phyloP scores from a whole-genome alignment of 2,888 invertebrate genomes.

The Agrypnus murinus region DNA sequence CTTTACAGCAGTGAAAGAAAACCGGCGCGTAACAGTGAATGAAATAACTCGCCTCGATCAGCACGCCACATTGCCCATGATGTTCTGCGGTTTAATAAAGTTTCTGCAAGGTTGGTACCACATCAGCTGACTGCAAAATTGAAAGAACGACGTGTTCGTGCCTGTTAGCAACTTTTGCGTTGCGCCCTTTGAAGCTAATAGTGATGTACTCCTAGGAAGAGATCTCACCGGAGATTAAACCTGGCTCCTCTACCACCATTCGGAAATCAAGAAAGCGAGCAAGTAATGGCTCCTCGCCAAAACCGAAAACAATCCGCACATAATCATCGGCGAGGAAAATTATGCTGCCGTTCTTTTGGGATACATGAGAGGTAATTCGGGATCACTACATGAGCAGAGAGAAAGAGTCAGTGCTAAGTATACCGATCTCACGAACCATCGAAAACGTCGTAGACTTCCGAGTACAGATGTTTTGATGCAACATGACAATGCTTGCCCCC shows the following conservation, averaged over 20 bases:
- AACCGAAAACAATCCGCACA: slow-evolving; percentile 7
- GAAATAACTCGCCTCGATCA: too few relatives aligned
- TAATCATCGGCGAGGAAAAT: not conserved
- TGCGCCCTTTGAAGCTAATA: not conserved
- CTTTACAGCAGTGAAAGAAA: too few relatives aligned
- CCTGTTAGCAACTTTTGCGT: not conserved
- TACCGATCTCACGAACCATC: too few relatives aligned
- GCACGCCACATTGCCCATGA: slow-evolving; percentile 2
- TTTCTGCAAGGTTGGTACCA: slow-evolving; percentile 6
- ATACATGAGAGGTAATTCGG: not conserved
- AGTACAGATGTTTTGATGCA: too few relatives aligned
- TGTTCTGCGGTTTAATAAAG: slow-evolving; percentile 5
- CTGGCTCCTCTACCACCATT: not conserved
- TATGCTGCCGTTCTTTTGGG: slow-evolving; percentile 1
- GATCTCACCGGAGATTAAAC: not conserved
- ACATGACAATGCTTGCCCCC: too few relatives aligned
- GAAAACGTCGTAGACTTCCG: too few relatives aligned
- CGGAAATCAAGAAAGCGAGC: slow-evolving; percentile 5
- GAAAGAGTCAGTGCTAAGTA: too few relatives aligned
- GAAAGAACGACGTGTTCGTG: slow-evolving; percentile 1
- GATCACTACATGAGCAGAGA: too few relatives aligned
- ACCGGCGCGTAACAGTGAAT: too few relatives aligned
- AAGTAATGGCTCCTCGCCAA: slow-evolving; percentile 10
- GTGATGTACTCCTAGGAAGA: slow-evolving; percentile 1
- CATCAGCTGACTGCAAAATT: not conserved